Percentiles rank a stretch among this genome's conserved stretches.
phyloP scores from a whole-genome alignment of 2,888 invertebrate genomes.

The Lypha dubia region DNA sequence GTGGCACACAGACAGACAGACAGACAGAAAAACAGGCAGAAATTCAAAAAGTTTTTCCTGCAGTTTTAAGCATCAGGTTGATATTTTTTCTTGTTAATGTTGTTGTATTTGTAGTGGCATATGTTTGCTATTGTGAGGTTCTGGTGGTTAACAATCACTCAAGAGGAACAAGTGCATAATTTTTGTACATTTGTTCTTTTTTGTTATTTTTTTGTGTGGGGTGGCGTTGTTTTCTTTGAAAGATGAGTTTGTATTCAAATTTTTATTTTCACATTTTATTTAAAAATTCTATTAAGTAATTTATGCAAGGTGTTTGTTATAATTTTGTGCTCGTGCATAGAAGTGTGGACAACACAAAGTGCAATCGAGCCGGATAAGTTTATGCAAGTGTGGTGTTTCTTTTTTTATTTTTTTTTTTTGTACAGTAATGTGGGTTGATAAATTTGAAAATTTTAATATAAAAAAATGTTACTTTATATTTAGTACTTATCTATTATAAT shows the following conservation, averaged over 20 bases:
- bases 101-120: constrained; percentile 45
- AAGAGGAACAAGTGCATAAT: constrained; percentile 71
- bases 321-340: not conserved
- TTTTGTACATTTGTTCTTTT: constrained; percentile 9
- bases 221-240: constrained; percentile 26
- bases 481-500: not conserved
- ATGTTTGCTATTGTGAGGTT: constrained; percentile 33
- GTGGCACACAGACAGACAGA: constrained; percentile 43
- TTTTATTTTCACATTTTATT: constrained; percentile 34
- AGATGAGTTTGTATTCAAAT: constrained; percentile 66
- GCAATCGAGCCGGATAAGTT: constrained; percentile 58
- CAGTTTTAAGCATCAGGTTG: constrained; percentile 54
- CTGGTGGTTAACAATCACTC: constrained; percentile 60
- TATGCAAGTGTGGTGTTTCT: constrained; percentile 7
- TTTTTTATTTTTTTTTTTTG: too few relatives aligned
- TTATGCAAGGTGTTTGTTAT: constrained; percentile 62
- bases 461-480: constrained; percentile 5
- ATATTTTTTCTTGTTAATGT: not conserved
- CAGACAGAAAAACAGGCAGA: constrained; percentile 14
- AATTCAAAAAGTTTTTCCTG: constrained; percentile 52
- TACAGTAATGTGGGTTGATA: constrained; percentile 37
- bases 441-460: not conserved
- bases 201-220: too few relatives aligned
- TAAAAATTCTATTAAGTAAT: constrained; percentile 48
- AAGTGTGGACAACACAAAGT: constrained; percentile 1